phyloP scores from a whole-genome alignment of 2,888 invertebrate species.

The Acanthosoma haemorrhoidale region DNA sequence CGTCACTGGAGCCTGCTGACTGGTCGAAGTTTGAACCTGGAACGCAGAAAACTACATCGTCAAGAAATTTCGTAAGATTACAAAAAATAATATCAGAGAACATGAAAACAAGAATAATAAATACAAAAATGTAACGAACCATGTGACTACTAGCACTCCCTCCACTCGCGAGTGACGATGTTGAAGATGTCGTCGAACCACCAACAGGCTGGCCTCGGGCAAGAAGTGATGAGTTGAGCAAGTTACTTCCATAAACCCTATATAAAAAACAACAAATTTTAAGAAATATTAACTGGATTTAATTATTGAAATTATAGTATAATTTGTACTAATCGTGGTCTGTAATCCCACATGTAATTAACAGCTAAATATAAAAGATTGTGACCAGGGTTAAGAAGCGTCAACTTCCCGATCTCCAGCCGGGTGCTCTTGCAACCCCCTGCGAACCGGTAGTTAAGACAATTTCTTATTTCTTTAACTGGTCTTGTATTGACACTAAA shows the following conservation, averaged over 20 bases:
- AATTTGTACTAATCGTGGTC: no score
- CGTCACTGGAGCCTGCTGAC: constrained; percentile 21
- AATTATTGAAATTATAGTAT: background rate
- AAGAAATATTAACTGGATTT: background rate
- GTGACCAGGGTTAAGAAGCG: no score
- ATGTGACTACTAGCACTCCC: constrained; percentile 50
- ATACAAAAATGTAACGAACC: background rate
- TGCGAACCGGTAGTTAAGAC: no score
- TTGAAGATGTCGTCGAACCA: constrained; percentile 43
- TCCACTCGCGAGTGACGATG: constrained; percentile 48
- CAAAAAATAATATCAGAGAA: no score
- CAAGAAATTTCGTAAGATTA: no score
- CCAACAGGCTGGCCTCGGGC: constrained; percentile 45
- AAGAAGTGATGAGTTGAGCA: constrained; percentile 36
- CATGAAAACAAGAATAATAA: no score
- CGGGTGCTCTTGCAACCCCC: no score
- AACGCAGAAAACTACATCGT: background rate
- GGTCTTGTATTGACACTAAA: no score
- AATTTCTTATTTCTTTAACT: no score
- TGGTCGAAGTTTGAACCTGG: constrained; percentile 21
- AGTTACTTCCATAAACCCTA: constrained; percentile 37
- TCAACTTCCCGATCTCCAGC: no score
- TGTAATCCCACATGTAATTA: no score
- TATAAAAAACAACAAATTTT: background rate
- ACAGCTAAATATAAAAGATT: no score